A percentile compares a stretch with the other conserved stretches of the same genome.
Conservation (phyloP, 2,113 vertebrate genomes). For the Tragelaphus strepsiceros region DNA sequence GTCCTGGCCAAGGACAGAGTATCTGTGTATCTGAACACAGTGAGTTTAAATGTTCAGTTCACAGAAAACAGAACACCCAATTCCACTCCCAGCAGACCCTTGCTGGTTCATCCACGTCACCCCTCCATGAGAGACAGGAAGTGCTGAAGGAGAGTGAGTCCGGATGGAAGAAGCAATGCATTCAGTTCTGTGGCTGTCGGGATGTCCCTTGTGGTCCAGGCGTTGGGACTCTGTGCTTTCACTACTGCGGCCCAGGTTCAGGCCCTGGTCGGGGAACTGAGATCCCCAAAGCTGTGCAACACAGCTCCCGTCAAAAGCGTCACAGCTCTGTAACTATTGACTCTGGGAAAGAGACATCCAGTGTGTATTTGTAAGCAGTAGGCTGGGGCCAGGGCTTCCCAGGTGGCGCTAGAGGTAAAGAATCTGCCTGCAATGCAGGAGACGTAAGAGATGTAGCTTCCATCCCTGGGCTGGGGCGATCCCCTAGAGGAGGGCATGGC, state of each 20-base stretch:
- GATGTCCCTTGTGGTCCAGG: neutral
- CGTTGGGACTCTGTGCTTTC: rapidly evolving
- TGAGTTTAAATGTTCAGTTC: neutral
- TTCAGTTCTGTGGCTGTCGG: neutral
- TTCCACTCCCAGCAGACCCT: neutral
- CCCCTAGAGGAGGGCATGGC: neutral
- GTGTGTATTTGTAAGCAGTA: neutral
- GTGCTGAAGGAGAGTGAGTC: neutral
- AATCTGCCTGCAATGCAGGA: neutral
- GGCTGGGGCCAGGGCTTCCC: neutral
- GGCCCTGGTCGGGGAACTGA: neutral
- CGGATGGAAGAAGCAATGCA: rapidly evolving
- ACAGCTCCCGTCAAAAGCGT: neutral
- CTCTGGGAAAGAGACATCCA: neutral
- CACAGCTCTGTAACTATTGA: no score
- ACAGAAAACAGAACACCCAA: neutral
- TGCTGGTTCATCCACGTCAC: neutral
- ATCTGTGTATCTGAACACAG: neutral
- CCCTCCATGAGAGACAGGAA: neutral
- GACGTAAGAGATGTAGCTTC: neutral
- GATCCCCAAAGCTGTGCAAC: neutral
- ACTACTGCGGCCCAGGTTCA: neutral
- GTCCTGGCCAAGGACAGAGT: neutral
- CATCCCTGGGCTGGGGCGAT: neutral
- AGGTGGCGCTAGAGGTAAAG: neutral